phyloP scores from a whole-genome alignment of 2,888 invertebrate genomes.

The Margaritifera margaritifera region DNA sequence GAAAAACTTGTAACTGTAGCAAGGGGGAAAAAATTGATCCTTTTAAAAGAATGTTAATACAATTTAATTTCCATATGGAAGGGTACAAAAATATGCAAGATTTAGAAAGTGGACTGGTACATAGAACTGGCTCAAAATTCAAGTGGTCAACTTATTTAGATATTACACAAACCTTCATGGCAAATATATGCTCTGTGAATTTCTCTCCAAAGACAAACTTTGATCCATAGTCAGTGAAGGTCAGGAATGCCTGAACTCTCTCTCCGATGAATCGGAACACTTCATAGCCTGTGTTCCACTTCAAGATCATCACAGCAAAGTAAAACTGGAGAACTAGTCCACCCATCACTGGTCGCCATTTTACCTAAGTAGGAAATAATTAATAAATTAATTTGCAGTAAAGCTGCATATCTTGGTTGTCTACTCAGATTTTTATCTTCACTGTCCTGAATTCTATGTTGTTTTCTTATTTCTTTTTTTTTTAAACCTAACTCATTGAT shows the following conservation, averaged over 20 bases:
- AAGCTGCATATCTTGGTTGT: too few relatives aligned
- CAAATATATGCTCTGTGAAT: slow-evolving; percentile 79
- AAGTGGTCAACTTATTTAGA: not conserved
- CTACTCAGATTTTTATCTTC: not conserved
- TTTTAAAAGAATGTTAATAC: too few relatives aligned
- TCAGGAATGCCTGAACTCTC: slow-evolving; percentile 84
- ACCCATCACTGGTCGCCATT: slow-evolving; percentile 84
- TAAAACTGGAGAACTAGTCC: slow-evolving; percentile 89
- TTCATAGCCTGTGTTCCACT: slow-evolving; percentile 85
- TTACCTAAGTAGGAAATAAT: slow-evolving; percentile 61
- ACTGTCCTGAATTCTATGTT: not conserved
- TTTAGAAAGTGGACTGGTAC: not conserved
- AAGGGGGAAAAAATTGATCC: too few relatives aligned
- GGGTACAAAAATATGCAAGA: too few relatives aligned
- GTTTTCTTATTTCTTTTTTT: not conserved
- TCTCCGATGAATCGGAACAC: slow-evolving; percentile 82
- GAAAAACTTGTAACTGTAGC: too few relatives aligned
- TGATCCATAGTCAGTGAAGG: slow-evolving; percentile 86
- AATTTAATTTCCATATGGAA: too few relatives aligned
- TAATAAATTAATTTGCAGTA: not conserved
- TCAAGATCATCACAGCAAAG: slow-evolving; percentile 87
- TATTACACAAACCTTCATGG: slow-evolving; percentile 83
- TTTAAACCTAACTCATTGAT: not conserved
- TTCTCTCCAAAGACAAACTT: slow-evolving; percentile 85
- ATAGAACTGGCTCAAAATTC: not conserved